Base-by-base conservation (phyloP, 1,140 invertebrate genomes). In the Acyrthosiphon pisum region DNA sequence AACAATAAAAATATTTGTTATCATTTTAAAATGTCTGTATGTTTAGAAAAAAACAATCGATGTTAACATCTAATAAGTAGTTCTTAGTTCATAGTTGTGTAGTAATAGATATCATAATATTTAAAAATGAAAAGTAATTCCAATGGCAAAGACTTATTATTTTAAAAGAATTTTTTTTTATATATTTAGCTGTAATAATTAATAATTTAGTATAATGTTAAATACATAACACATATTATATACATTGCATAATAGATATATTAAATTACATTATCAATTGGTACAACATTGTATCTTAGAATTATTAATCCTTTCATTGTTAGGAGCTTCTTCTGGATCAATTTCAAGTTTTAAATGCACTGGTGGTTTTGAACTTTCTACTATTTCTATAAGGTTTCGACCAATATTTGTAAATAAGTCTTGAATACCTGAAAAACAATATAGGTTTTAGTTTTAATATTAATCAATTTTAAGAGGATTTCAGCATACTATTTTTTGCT, bases 381-480 rank as follows among this genome's bases (percentile, higher is more conserved):
- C 8, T 37, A 93, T 93, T 26, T 93, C 76, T 56, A 93, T 93
- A 44, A 93, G 35, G 1, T 93, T 93, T 86, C 18, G 41, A 11
- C 91, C 91, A 93, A 93, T 83, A 84, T 93, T 93, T 53, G 81
- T 86, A 30, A 93, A 93, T 53, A 93, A 93, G n/a, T 93, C 91
- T 93, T 84, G 91, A 86, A 93, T 86, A 93, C 91, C 91, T 93
- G 44, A 84, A 92, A 88, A 90, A 68, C n/a, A 90, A 44, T 56
- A 53, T 56, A 89, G 20, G 3, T 37, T 23, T 26, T 26, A 26
- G 23, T 84, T 44, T 84, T 44, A 26, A 26, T 30, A 41, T 30
- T 37, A 37, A 83, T 37, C 4, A 81, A 81, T 26, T 68, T 26
- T 18, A 50, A 50, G 2, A 50, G 48, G 48, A 48, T 48, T 14